Conservation (phyloP, 64 coral and sea anemone genomes). For the Pocillopora verrucosa region DNA sequence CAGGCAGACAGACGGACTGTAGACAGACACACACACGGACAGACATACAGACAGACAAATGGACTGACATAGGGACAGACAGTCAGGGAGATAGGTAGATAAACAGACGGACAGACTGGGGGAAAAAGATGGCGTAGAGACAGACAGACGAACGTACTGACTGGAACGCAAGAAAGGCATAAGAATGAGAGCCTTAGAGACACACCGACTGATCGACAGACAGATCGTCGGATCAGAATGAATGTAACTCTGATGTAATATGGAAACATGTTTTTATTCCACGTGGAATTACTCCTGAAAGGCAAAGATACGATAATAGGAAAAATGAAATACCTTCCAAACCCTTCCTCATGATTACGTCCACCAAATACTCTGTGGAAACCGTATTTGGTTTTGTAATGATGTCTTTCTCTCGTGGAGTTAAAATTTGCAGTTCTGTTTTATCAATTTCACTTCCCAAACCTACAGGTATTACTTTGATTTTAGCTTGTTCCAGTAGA, state of each 20-base stretch:
- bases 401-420: slow-evolving; percentile 62
- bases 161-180: neutral
- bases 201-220: neutral
- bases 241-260: too few species aligned
- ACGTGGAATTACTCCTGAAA: too few species aligned
- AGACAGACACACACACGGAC: neutral
- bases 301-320: neutral
- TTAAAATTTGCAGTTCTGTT: slow-evolving; percentile 51
- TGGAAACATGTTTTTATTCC: too few species aligned
- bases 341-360: slow-evolving; percentile 70
- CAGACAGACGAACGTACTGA: neutral
- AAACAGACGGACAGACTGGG: neutral
- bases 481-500: slow-evolving; percentile 45
- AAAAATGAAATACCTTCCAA: slow-evolving; percentile 43
- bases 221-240: too few species aligned
- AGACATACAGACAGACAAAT: neutral
- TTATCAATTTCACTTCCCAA: slow-evolving; percentile 60
- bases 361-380: slow-evolving; percentile 2
- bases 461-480: slow-evolving; percentile 78
- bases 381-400: slow-evolving; percentile 23
- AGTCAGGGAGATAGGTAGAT: neutral
- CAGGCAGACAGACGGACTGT: neutral
- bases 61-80: neutral
- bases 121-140: neutral
- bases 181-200: neutral